Percentiles rank a stretch among this genome's conserved stretches.
These are phyloP conservation scores for Pristionchus pacificus DNA, from an alignment of 1,140 invertebrate genomes.

Conservation along the genomic window DNA sequence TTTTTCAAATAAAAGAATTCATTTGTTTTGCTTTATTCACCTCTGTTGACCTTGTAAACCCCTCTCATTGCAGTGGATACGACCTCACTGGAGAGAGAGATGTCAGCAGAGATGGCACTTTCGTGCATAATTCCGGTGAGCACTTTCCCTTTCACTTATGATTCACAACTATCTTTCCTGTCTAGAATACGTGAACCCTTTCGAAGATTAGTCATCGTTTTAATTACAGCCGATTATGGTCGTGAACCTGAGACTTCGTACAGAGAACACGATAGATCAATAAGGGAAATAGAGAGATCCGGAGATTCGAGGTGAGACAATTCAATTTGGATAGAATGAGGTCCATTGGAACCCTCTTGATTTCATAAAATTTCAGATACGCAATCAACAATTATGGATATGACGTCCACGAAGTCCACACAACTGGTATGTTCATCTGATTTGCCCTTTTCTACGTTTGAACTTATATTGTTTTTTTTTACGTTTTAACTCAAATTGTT, in stretches of 20 bases:
- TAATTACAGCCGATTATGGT: constrained; percentile 21
- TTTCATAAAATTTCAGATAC: constrained; percentile 7
- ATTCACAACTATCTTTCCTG: too few relatives aligned
- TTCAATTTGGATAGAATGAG: background rate
- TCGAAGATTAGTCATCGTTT: constrained; percentile 25
- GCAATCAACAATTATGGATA: constrained; percentile 51
- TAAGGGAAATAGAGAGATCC: constrained; percentile 7
- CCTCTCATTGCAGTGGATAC: constrained; percentile 29
- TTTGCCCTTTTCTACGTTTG: too few relatives aligned
- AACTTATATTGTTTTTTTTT: too few relatives aligned
- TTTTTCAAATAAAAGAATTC: constrained; percentile 18
- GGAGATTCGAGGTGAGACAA: constrained; percentile 8
- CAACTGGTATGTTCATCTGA: constrained; percentile 30
- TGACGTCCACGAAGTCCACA: constrained; percentile 53
- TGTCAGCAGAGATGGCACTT: constrained; percentile 45
- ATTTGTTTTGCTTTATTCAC: constrained; percentile 29
- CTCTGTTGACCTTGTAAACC: constrained; percentile 21
- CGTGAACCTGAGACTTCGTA: constrained; percentile 18
- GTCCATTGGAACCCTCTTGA: constrained; percentile 3
- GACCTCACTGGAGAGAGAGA: constrained; percentile 52
- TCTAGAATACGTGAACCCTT: too few relatives aligned
- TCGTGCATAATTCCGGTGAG: constrained; percentile 40
- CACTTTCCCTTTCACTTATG: background rate
- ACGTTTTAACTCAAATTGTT: too few relatives aligned
- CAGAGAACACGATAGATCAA: background rate